Conservation (phyloP, 2,113 vertebrate species). For the Ageneiosus marmoratus region DNA sequence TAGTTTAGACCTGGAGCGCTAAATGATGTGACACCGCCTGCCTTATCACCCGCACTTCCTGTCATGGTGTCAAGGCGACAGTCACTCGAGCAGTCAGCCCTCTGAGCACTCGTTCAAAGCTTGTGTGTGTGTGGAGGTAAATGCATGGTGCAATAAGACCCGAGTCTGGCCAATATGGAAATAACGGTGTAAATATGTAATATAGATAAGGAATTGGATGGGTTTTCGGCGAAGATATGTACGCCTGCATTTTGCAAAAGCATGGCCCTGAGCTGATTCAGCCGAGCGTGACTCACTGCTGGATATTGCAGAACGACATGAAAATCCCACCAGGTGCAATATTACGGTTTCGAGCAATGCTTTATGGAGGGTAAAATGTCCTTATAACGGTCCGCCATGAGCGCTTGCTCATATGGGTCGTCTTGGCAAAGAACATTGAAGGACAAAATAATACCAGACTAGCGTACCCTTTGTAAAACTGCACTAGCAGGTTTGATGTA, state of each 20-base stretch:
- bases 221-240: constrained; percentile 44
- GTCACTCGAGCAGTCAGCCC: constrained; percentile 19
- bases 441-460: constrained; percentile 23
- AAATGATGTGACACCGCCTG: constrained; percentile 34
- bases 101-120: constrained; percentile 28
- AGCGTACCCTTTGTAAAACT: neutral
- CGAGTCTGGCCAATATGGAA: constrained; percentile 47
- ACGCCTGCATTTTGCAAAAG: constrained; percentile 6
- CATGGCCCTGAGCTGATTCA: constrained; percentile 29
- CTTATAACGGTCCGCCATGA: constrained; percentile 5
- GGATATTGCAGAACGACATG: constrained; percentile 17
- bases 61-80: constrained; percentile 55
- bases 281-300: constrained; percentile 18
- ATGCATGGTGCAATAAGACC: constrained; percentile 50
- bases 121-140: neutral
- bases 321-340: constrained; percentile 15
- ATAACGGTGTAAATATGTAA: constrained; percentile 53
- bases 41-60: constrained; percentile 52
- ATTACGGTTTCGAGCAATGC: neutral
- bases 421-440: neutral
- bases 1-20: constrained; percentile 38
- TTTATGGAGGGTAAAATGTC: constrained; percentile 1
- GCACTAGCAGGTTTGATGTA: constrained; percentile 9
- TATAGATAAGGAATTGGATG: constrained; percentile 61
- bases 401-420: neutral